A percentile compares a stretch with the other conserved stretches of the same genome.
phyloP scores from a whole-genome alignment of 2,888 invertebrate species.

The Cephus nigrinus region DNA sequence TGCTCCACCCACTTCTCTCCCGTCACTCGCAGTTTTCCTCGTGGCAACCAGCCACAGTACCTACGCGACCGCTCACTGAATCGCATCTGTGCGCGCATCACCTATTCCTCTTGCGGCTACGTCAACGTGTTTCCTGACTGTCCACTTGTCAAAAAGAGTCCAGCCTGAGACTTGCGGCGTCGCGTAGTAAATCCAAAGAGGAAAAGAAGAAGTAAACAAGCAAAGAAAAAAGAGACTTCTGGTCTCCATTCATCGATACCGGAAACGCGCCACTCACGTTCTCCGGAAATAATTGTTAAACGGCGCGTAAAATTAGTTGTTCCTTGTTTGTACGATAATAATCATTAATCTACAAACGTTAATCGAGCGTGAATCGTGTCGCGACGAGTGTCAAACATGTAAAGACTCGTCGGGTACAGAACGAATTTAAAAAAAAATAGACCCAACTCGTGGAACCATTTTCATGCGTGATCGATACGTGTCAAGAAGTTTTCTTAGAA shows the following conservation, averaged over 20 bases:
- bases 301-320: background rate
- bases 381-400: background rate
- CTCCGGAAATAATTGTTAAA: background rate
- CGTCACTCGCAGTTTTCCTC: constrained; percentile 57
- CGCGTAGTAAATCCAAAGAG: background rate
- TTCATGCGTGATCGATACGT: background rate
- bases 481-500: background rate
- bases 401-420: background rate
- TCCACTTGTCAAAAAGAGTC: constrained; percentile 4
- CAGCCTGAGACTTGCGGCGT: background rate
- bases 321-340: background rate
- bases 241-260: background rate
- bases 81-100: constrained; percentile 36
- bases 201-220: background rate
- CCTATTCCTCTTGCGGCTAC: background rate
- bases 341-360: background rate
- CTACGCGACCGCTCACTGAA: constrained; percentile 57
- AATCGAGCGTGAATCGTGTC: background rate
- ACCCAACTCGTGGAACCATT: background rate
- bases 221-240: constrained; percentile 2
- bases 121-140: constrained; percentile 13
- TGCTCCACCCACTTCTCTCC: constrained; percentile 42
- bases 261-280: background rate
- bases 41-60: constrained; percentile 56
- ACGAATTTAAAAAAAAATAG: background rate